Evolutionary conservation across 2,113 vertebrate genomes (phyloP), one percentile per base, ranked within the genome.

Genomic region (Corythoichthys haematopterus): DNA sequence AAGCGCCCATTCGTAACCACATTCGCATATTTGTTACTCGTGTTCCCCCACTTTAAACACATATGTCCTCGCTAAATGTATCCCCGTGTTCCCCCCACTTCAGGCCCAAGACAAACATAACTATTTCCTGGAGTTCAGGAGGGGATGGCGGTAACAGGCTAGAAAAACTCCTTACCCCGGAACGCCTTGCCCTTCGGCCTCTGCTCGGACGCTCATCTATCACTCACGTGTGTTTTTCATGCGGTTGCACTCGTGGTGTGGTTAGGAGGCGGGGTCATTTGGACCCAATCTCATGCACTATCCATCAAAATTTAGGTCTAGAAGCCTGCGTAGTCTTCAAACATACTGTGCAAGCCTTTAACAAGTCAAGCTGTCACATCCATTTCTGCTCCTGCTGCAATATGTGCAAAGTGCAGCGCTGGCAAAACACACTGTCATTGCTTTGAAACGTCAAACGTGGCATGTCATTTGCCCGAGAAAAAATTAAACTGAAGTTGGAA

Each of bases 151-250:
- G 20, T 67, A 80, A 71, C 75, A 66, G 65, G 61, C 77, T 51
- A 66, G 72, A 73, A 66, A 65, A 66, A 50, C 68, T 73, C 73
- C 73, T 75, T 40, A 36, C 74, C 73, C 65, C 51, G 69, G 75
- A 59, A 67, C 58, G 13, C 79, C 72, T 48, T 82, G 83, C 80
- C 85, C 85, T 86, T 78, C 64, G 66, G 75, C 87, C 79, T 84
- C 74, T 85, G 74, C 81, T 75, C 73, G 1, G 69, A 68, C 77
- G 71, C 80, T 76, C 84, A 82, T 88, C 77, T 70, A 82, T 90
- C 85, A 88, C 68, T 69, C 77, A 11, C 59, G 56, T 73, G 69
- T 74, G 75, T 78, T 86, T 82, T 89, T 83, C 72, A 84, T 81
- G 61, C 55, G 0, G 4, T 65, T 69, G 79, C 69, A 64, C 69